Evolutionary conservation across 1,140 invertebrate species (phyloP).

Genomic region (Neodiprion fabricii): DNA sequence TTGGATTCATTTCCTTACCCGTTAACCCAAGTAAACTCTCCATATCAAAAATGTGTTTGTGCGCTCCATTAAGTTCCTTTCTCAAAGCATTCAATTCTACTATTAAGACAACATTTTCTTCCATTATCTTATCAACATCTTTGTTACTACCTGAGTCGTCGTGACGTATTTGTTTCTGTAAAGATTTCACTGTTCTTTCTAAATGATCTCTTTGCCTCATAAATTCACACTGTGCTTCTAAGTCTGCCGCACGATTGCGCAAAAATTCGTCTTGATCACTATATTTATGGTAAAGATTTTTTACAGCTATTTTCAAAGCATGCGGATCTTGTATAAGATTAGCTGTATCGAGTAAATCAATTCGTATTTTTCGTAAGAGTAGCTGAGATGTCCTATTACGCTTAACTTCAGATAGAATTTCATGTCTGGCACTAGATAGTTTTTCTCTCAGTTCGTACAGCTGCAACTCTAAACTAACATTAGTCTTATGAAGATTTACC

Average conservation of each 20-base stretch:
- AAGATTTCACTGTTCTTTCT: conserved; percentile 73
- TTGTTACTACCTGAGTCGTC: conserved; percentile 53
- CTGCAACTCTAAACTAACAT: conserved; percentile 72
- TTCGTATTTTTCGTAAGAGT: conserved; percentile 76
- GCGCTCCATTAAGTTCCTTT: conserved; percentile 70
- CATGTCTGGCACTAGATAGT: conserved; percentile 70
- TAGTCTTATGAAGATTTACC: conserved; percentile 72
- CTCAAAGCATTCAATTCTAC: conserved; percentile 77
- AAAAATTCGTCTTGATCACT: conserved; percentile 72
- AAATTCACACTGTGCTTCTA: conserved; percentile 80
- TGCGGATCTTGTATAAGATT: conserved; percentile 78
- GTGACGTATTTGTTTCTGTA: conserved; percentile 65
- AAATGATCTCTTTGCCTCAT: conserved; percentile 79
- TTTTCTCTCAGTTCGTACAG: conserved; percentile 79
- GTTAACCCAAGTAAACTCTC: conserved; percentile 73
- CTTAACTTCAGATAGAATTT: conserved; percentile 72
- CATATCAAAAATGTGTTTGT: conserved; percentile 70
- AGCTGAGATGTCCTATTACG: conserved; percentile 70
- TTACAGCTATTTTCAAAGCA: conserved; percentile 79
- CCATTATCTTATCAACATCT: conserved; percentile 60
- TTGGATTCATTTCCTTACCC: conserved; percentile 62
- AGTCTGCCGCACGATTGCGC: conserved; percentile 68
- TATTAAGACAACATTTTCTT: conserved; percentile 80
- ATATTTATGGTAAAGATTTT: conserved; percentile 77
- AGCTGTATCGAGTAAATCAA: conserved; percentile 79